Evolutionary conservation across 1,140 invertebrate genomes (phyloP).

Genomic region (Phortica variegata): DNA sequence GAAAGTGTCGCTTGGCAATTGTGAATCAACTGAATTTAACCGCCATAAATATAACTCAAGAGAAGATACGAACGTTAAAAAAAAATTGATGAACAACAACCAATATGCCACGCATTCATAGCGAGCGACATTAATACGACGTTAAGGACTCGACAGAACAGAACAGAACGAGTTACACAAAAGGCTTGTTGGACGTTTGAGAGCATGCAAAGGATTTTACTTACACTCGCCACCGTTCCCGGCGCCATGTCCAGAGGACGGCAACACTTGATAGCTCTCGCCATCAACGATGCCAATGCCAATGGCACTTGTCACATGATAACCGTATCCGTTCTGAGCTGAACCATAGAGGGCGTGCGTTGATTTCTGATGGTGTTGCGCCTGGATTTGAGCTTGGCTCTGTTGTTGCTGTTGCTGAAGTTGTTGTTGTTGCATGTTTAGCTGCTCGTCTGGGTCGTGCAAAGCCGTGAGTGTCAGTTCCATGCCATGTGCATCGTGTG

Average conservation of each 20-base stretch:
- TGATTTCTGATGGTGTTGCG: slow-evolving; percentile 12
- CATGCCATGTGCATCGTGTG: slow-evolving; percentile 33
- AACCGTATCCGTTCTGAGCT: slow-evolving; percentile 47
- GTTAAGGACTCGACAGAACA: no score
- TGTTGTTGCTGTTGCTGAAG: slow-evolving; percentile 28
- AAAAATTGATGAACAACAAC: no score
- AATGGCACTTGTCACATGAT: slow-evolving; percentile 56
- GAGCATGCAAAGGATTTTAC: no score
- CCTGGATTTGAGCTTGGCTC: slow-evolving; percentile 28
- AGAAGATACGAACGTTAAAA: no score
- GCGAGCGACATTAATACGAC: no score
- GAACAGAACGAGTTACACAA: no score
- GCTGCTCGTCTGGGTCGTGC: slow-evolving; percentile 48
- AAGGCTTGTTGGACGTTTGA: no score
- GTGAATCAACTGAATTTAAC: no score
- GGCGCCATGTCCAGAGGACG: slow-evolving; percentile 33
- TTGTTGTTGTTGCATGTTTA: slow-evolving; percentile 42
- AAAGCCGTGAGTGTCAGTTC: slow-evolving; percentile 45
- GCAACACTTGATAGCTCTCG: slow-evolving; percentile 56
- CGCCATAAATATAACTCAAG: slow-evolving; percentile 53
- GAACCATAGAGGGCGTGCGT: slow-evolving; percentile 32
- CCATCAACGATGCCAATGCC: slow-evolving; percentile 33
- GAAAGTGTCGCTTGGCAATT: neutral
- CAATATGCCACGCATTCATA: no score
- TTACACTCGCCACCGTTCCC: slow-evolving; percentile 38